A percentile compares a stretch with the other conserved stretches of the same genome.
phyloP scores from a whole-genome alignment of 2,888 invertebrate genomes.

The Phaedon cochleariae region DNA sequence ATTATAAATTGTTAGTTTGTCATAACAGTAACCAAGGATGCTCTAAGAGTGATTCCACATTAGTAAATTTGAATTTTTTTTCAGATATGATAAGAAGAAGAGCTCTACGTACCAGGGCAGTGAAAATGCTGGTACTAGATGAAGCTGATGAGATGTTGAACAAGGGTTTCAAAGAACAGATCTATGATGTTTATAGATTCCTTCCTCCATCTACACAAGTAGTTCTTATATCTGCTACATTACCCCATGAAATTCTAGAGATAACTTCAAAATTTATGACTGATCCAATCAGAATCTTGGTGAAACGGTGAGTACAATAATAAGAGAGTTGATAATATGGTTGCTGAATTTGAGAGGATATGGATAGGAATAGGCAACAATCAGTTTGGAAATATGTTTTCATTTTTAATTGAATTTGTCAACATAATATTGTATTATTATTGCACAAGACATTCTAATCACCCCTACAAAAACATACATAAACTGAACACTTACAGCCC shows the following conservation, averaged over 20 bases:
- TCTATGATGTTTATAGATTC: constrained; percentile 98
- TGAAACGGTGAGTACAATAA: constrained; percentile 97
- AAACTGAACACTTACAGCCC: no score
- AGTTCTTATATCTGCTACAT: constrained; percentile 93
- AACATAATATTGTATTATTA: no score
- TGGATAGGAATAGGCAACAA: no score
- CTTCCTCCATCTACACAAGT: constrained; percentile 98
- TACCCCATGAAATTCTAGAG: constrained; percentile 98
- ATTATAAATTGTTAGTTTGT: no score
- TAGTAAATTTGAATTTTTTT: constrained; percentile 51
- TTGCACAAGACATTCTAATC: no score
- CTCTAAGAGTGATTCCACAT: no score
- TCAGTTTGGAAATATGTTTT: no score
- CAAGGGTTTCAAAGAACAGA: constrained; percentile 99
- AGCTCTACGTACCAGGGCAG: constrained; percentile 87
- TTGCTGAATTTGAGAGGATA: no score
- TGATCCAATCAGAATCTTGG: constrained; percentile 96
- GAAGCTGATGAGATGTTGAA: constrained; percentile 99
- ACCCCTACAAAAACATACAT: no score
- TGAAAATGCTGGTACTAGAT: constrained; percentile 97
- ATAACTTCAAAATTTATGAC: constrained; percentile 99
- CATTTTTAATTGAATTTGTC: no score
- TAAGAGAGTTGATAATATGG: no score
- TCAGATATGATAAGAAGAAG: constrained; percentile 90
- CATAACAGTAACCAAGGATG: no score